phyloP scores from a whole-genome alignment of 2,113 vertebrate genomes.

The Brienomyrus longianalis region DNA sequence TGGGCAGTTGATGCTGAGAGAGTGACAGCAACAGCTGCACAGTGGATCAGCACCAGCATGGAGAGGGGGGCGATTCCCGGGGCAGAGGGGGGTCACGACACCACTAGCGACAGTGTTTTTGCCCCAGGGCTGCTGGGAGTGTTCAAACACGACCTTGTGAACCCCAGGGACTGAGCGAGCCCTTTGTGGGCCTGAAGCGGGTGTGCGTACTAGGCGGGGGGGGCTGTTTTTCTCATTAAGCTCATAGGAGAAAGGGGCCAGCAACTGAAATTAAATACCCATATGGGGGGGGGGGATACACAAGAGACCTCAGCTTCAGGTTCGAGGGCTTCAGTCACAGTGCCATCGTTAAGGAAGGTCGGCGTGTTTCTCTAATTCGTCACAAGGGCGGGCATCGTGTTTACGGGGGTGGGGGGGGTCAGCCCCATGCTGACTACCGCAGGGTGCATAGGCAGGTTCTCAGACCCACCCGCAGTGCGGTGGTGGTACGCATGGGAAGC shows the following conservation, averaged over 20 bases:
- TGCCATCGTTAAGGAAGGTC: background rate
- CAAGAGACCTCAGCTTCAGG: constrained; percentile 42
- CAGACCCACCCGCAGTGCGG: background rate
- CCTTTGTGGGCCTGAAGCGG: constrained; percentile 74
- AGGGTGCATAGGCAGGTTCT: background rate
- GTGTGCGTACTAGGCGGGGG: constrained; percentile 65
- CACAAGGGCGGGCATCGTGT: background rate
- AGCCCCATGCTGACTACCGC: background rate
- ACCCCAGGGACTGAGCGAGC: constrained; percentile 48
- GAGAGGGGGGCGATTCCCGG: background rate
- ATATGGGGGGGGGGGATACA: constrained; percentile 40
- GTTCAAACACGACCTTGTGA: constrained; percentile 78
- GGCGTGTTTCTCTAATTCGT: background rate
- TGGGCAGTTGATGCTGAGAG: constrained; percentile 20
- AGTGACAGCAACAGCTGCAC: constrained; percentile 54
- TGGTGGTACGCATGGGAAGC: background rate
- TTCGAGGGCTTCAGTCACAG: background rate
- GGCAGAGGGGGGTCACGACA: background rate
- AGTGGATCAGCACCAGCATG: background rate
- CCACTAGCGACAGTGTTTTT: constrained; percentile 68
- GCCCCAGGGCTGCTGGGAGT: constrained; percentile 35
- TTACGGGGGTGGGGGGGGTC: background rate
- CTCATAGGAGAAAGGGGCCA: constrained; percentile 72
- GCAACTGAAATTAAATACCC: constrained; percentile 49
- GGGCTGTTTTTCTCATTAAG: constrained; percentile 73